Evolutionary conservation across 2,888 invertebrate genomes (phyloP).

Genomic region (Drosophila neonasuta): DNA sequence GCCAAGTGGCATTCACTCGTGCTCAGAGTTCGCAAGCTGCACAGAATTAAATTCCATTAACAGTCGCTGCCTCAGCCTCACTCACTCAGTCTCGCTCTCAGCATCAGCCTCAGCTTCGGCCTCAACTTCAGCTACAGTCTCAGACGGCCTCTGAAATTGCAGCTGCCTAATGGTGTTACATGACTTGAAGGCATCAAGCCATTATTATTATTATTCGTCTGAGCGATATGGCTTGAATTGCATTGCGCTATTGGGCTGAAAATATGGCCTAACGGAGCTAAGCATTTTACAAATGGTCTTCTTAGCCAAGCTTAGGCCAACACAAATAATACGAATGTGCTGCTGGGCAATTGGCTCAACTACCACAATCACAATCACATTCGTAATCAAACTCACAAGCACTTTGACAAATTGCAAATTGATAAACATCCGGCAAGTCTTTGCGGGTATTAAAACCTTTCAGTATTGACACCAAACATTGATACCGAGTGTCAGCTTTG

Average conservation of each 20-base stretch:
- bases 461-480: slow-evolving; percentile 10
- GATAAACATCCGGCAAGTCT: slow-evolving; percentile 16
- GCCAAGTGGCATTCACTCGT: slow-evolving; percentile 63
- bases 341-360: slow-evolving; percentile 34
- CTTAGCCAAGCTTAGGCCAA: slow-evolving; percentile 28
- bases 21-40: slow-evolving; percentile 28
- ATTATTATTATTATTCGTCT: slow-evolving; percentile 56
- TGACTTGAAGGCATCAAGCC: slow-evolving; percentile 55
- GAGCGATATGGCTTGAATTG: slow-evolving; percentile 7
- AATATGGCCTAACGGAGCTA: slow-evolving; percentile 23
- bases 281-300: slow-evolving; percentile 31
- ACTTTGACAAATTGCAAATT: slow-evolving; percentile 46
- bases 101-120: slow-evolving; percentile 6
- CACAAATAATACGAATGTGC: slow-evolving; percentile 16
- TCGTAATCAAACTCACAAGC: background rate
- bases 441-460: background rate
- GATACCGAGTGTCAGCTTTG: slow-evolving; percentile 13
- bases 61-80: slow-evolving; percentile 32
- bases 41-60: slow-evolving; percentile 69
- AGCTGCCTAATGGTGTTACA: slow-evolving; percentile 68
- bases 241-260: slow-evolving; percentile 25
- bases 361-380: slow-evolving; percentile 18
- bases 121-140: slow-evolving; percentile 16
- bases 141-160: slow-evolving; percentile 14
- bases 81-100: slow-evolving; percentile 12